These are phyloP conservation scores for Andrena camellia DNA, from an alignment of 2,888 invertebrate species.

Conservation along the genomic window DNA sequence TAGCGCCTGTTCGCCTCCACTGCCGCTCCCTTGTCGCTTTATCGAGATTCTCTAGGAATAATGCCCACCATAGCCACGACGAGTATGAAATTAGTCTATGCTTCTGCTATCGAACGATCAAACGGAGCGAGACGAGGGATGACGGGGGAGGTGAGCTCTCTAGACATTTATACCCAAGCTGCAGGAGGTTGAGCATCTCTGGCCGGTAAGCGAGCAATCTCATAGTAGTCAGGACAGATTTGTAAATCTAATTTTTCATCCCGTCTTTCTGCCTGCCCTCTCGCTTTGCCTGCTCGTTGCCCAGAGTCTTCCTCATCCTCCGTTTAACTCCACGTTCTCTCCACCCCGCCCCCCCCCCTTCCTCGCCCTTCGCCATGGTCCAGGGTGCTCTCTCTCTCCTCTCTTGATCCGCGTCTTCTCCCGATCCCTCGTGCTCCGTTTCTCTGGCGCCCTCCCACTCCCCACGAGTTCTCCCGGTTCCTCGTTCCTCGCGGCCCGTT, in stretches of 20 bases:
- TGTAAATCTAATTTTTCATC: conserved; percentile 84
- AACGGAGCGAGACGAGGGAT: too few relatives aligned
- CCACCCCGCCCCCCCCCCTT: conserved; percentile 8
- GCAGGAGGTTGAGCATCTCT: conserved; percentile 67
- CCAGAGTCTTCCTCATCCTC: conserved; percentile 59
- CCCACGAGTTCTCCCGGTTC: not conserved
- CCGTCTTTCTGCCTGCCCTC: conserved; percentile 72
- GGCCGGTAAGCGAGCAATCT: conserved; percentile 74
- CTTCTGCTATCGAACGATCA: too few relatives aligned
- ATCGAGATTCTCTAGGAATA: too few relatives aligned
- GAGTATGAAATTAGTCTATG: too few relatives aligned
- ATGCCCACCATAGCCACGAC: too few relatives aligned
- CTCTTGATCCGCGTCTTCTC: conserved; percentile 27
- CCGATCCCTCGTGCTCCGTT: conserved; percentile 38
- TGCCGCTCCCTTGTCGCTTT: not conserved
- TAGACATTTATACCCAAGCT: conserved; percentile 43
- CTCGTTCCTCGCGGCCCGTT: conserved; percentile 17
- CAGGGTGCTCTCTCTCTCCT: conserved; percentile 33
- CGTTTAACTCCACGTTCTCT: conserved; percentile 50
- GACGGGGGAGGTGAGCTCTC: not conserved
- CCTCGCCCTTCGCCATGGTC: conserved; percentile 27
- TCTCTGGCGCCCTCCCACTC: conserved; percentile 49
- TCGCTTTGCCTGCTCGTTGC: conserved; percentile 65
- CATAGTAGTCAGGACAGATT: conserved; percentile 82
- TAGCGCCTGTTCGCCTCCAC: conserved; percentile 22